phyloP scores from a whole-genome alignment of 30 jellyfish, hydroid and myxozoan genomes.

The Sanderia malayensis region DNA sequence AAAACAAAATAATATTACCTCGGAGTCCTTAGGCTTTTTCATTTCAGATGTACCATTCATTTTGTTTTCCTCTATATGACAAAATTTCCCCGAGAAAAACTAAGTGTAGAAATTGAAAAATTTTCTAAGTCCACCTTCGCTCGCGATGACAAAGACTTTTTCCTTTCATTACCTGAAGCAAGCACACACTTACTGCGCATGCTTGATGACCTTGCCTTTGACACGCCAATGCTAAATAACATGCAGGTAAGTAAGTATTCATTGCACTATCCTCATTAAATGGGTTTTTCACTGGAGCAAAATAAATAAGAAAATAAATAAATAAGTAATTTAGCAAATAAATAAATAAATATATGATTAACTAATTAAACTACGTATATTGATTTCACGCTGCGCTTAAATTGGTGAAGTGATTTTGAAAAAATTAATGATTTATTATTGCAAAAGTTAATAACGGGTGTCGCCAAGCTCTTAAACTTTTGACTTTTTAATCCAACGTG shows the following conservation, averaged over 20 bases:
- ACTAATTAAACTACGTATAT: too few relatives aligned
- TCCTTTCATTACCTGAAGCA: not conserved
- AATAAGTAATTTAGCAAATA: too few relatives aligned
- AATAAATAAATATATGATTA: too few relatives aligned
- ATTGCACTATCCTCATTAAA: too few relatives aligned
- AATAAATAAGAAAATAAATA: too few relatives aligned
- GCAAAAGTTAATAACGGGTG: too few relatives aligned
- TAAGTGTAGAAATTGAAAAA: conserved; percentile 50
- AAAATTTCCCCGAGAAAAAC: conserved; percentile 27
- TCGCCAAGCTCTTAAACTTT: too few relatives aligned
- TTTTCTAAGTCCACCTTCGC: conserved; percentile 56
- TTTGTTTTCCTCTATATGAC: not conserved
- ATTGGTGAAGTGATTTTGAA: too few relatives aligned
- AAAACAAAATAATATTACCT: not conserved
- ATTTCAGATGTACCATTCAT: not conserved
- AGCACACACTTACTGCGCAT: conserved; percentile 46
- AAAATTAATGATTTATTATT: too few relatives aligned
- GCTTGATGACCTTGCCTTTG: conserved; percentile 26
- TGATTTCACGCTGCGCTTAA: too few relatives aligned
- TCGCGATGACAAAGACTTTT: conserved; percentile 1
- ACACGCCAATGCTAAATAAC: not conserved
- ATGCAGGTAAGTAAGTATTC: conserved; percentile 55
- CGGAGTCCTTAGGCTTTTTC: not conserved
- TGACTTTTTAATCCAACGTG: too few relatives aligned
- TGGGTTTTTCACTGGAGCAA: too few relatives aligned